Conservation (phyloP, 2,113 vertebrate genomes). For the Microtus ochrogaster region DNA sequence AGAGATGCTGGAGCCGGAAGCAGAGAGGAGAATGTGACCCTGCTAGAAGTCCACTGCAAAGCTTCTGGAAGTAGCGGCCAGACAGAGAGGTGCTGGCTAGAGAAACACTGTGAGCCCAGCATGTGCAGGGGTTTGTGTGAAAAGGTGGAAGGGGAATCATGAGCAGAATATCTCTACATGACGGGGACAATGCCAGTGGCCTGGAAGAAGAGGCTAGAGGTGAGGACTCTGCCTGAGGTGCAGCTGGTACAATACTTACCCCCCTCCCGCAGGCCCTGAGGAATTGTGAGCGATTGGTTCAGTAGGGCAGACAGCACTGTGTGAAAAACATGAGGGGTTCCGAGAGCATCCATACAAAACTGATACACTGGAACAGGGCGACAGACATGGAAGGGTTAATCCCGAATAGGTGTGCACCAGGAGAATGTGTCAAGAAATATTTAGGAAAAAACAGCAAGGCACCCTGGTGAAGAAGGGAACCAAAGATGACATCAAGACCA, state of each 20-base stretch:
- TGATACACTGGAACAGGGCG: neutral
- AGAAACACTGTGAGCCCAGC: neutral
- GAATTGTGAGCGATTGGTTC: neutral
- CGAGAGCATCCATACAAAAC: neutral
- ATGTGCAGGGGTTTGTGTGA: neutral
- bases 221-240: neutral
- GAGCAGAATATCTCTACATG: neutral
- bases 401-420: no score
- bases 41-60: neutral
- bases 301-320: neutral
- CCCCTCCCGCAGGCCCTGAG: neutral
- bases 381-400: neutral
- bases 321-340: neutral
- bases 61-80: rapidly evolving
- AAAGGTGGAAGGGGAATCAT: neutral
- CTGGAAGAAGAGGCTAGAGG: neutral
- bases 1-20: neutral
- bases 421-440: neutral
- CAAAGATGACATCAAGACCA: neutral
- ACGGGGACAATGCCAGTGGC: rapidly evolving
- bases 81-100: no score
- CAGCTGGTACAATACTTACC: neutral
- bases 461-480: neutral
- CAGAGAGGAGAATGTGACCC: neutral
- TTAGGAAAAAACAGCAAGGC: neutral